phyloP scores from a whole-genome alignment of 2,888 invertebrate species.

The Diarsia rubi region DNA sequence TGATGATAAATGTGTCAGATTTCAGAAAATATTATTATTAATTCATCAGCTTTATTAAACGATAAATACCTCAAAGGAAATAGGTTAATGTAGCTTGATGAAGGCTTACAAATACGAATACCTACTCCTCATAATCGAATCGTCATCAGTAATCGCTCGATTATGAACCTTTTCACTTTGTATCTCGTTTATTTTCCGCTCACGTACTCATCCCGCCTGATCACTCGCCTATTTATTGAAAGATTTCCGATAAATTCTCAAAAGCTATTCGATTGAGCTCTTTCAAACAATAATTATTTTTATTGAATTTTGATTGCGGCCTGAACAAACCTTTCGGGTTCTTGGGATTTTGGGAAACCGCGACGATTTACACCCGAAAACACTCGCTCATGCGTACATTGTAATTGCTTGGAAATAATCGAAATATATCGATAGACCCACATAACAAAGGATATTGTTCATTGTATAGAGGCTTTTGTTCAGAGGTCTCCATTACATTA shows the following conservation, averaged over 20 bases:
- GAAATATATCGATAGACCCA: conserved; percentile 51
- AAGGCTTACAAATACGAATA: conserved; percentile 16
- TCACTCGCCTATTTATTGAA: conserved; percentile 20
- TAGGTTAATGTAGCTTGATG: background rate
- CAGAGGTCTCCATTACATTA: conserved; percentile 29
- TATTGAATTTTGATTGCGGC: conserved; percentile 28
- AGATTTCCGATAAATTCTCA: conserved; percentile 32
- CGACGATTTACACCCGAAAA: conserved; percentile 32
- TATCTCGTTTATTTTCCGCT: conserved; percentile 33
- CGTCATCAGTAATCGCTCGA: conserved; percentile 15
- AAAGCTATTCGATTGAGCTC: conserved; percentile 8
- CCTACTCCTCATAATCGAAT: conserved; percentile 26
- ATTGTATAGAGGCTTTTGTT: conserved; percentile 31
- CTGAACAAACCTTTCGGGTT: background rate
- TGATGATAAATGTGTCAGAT: background rate
- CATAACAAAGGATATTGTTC: conserved; percentile 21
- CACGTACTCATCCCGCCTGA: conserved; percentile 38
- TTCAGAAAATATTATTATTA: background rate
- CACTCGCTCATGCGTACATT: conserved; percentile 40
- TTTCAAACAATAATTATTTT: conserved; percentile 26
- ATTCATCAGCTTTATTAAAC: conserved; percentile 3
- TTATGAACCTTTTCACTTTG: conserved; percentile 34
- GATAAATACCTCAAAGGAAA: background rate
- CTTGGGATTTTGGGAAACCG: conserved; percentile 25
- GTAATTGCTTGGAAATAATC: conserved; percentile 58